Evolutionary conservation across 2,113 vertebrate genomes (phyloP), one percentile per base, ranked within the genome.

Genomic region (Paramisgurnus dabryanus): DNA sequence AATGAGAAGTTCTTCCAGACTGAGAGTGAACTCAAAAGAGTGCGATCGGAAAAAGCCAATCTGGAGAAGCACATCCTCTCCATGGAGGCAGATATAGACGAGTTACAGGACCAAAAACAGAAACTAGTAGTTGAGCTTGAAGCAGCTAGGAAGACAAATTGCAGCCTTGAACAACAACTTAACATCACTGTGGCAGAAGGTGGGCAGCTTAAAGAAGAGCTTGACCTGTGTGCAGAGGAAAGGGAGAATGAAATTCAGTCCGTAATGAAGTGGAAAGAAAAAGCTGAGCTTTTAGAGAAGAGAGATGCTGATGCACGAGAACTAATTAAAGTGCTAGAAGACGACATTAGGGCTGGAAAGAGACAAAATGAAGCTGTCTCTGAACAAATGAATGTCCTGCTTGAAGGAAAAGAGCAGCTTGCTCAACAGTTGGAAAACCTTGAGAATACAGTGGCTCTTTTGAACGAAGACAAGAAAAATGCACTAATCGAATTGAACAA

Each of bases 101-200:
- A 58, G 41, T 83, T 95, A 75, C 94, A 93, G 68, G 85, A 80
- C 61, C 91, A 94, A 77, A 93, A 86, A 70, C 79, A 86, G 22
- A 87, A 39, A 27, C 91, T 95, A 79, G 91, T 89, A 83, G 86
- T 77, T 45, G 92, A 95, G 63, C 86, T 82, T 12, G 93, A 95
- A 84, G 87, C 76, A 22, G 91, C 91, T 67, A 85, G 86, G 85
- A 91, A 84, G 82, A 84, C 77, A 17, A 87, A 92, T 79, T 85
- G 86, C 34, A 72, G 75, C 74, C 87, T 95, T 83, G 91, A 94
- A 83, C 91, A 94, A 78, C 91, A 93, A n/a, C 90, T 97, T 53
- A 83, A 88, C 63, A 81, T 82, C 6, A 82, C 92, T 34, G 83
- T 41, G 11, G 71, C 83, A 57, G 94, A 97, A 87, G 92, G 87